Conservation (phyloP, 2,797 vertebrate genomes). For the Delichon dasypus region DNA sequence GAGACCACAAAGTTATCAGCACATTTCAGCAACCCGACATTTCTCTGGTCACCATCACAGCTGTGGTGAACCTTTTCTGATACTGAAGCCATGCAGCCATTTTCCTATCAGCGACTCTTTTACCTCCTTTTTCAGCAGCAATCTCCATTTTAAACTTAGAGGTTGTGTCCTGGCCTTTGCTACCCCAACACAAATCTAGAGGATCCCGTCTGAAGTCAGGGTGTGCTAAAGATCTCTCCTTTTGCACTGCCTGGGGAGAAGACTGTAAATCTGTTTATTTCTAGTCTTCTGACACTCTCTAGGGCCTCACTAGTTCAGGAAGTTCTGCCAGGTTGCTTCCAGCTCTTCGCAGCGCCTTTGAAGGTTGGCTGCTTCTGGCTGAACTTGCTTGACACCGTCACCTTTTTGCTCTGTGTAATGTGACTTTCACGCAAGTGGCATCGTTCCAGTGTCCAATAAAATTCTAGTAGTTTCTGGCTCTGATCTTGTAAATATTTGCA, state of each 20-base stretch:
- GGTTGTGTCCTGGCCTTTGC: neutral
- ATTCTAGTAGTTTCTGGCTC: constrained; percentile 9
- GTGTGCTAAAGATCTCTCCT: neutral
- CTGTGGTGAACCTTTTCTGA: neutral
- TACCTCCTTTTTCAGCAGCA: neutral
- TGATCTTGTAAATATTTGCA: constrained; percentile 15
- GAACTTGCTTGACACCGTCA: neutral
- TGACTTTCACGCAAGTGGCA: neutral
- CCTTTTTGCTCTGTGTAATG: neutral
- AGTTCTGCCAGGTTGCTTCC: constrained; percentile 46
- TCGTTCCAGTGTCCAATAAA: neutral
- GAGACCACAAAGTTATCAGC: neutral
- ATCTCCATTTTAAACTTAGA: neutral
- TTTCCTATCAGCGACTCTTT: neutral
- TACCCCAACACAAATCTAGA: neutral
- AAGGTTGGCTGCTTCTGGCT: constrained; percentile 33
- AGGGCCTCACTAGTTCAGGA: neutral
- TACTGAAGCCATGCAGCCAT: neutral
- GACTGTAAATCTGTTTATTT: neutral
- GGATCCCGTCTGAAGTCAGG: neutral
- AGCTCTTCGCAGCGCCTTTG: neutral
- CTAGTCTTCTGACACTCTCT: neutral
- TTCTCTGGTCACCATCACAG: neutral
- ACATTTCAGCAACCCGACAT: neutral
- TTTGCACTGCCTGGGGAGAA: neutral